A percentile compares a stretch with the other conserved stretches of the same genome.
These are phyloP conservation scores for Gadopsis marmoratus DNA, from an alignment of 2,797 vertebrate genomes.

Conservation along the genomic window DNA sequence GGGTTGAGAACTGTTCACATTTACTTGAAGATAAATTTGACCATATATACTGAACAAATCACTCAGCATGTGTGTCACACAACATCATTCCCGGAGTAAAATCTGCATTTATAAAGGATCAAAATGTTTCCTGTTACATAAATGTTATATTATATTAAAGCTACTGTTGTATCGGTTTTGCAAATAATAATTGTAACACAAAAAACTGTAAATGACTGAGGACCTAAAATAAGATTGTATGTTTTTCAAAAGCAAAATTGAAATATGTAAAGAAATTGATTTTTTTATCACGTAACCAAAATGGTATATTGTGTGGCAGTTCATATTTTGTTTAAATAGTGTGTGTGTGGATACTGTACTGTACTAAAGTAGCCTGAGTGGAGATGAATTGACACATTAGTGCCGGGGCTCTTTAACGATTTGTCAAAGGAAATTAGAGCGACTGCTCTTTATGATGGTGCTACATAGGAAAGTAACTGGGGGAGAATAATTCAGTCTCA, in stretches of 20 bases:
- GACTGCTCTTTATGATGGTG: slow-evolving; percentile 72
- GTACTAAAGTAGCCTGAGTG: slow-evolving; percentile 62
- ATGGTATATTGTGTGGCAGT: slow-evolving; percentile 8
- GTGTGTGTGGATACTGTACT: slow-evolving; percentile 40
- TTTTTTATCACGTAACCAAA: slow-evolving; percentile 12
- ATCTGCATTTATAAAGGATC: not conserved
- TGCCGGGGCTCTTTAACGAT: slow-evolving; percentile 78
- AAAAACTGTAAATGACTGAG: not conserved
- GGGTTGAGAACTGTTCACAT: slow-evolving; percentile 21
- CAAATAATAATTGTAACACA: not conserved
- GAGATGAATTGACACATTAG: slow-evolving; percentile 78
- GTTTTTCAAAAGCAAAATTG: slow-evolving; percentile 4
- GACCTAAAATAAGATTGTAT: not conserved
- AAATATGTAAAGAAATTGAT: not conserved
- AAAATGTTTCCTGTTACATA: not conserved
- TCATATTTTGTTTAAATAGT: slow-evolving; percentile 34
- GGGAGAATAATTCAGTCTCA: slow-evolving; percentile 82
- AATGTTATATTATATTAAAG: not conserved
- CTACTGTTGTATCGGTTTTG: not conserved
- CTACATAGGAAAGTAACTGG: slow-evolving; percentile 79
- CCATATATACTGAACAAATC: not conserved
- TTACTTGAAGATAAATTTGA: slow-evolving; percentile 26
- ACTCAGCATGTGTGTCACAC: not conserved
- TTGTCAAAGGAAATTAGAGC: slow-evolving; percentile 85
- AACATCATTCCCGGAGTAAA: not conserved